Base-by-base conservation (phyloP, 2,113 vertebrate species). In the Lasiurus cinereus region DNA sequence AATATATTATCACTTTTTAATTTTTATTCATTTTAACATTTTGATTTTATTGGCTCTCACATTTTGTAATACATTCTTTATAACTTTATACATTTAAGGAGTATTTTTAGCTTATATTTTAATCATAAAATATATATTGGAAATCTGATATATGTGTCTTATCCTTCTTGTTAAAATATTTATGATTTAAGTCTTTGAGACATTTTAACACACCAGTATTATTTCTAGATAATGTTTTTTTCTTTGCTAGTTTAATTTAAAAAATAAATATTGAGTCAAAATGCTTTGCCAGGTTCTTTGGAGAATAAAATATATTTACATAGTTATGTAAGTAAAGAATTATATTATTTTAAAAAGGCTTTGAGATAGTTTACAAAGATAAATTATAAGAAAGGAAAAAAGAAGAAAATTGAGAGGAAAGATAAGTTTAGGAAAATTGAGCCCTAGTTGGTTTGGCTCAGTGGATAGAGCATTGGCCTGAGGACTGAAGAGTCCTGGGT, bases 11-110 rank as follows among this genome's bases (percentile, higher is more conserved):
- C 14, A 18, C 12, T 77, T 96, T 54, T 64, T 11, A 11, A 46
- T 46, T 85, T 92, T 48, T 36, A 50, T 73, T 86, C 31, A 73
- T 82, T 89, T 54, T 56, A 77, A 39, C 2, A 83, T 48, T 80
- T 54, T 76, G 14, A 77, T 90, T 73, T 54, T 62, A 90, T 36
- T 86, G 14, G 3, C 16, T 48, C 22, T 72, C 9, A 66, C 4
- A 66, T 70, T 87, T 90, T 89, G 74, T 18, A 88, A 94, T 77
- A 76, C 1, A 54, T 62, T 84, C 6, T 89, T 76, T 90, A 64
- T 67, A 50, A 62, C 18, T 93, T 93, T 59, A 43, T 48, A 64
- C 83, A 76, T 14, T 83, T 52, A 78, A 64, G 24, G 54, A 52
- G 77, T 87, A 1, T 86, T 93, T 91, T 88, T 70, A 62, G 16